phyloP scores from a whole-genome alignment of 2,797 vertebrate species.

The Urosaurus nigricauda region DNA sequence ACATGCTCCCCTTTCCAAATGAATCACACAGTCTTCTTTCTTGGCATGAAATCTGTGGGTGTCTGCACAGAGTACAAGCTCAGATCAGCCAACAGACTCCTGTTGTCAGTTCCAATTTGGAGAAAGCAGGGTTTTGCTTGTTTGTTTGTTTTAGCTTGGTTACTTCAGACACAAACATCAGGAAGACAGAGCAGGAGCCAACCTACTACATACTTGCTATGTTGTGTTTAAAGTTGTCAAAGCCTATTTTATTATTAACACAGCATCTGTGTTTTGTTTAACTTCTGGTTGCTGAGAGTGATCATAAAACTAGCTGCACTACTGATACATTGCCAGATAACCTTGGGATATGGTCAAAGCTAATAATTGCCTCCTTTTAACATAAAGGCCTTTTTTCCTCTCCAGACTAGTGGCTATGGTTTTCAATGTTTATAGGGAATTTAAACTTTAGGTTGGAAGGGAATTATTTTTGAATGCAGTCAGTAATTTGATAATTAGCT shows the following conservation, averaged over 20 bases:
- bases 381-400: constrained; percentile 44
- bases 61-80: constrained; percentile 41
- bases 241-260: constrained; percentile 57
- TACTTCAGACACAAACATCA: constrained; percentile 36
- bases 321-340: constrained; percentile 36
- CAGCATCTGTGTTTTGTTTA: constrained; percentile 60
- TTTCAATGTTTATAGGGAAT: constrained; percentile 52
- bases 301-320: constrained; percentile 21
- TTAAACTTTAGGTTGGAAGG: constrained; percentile 63
- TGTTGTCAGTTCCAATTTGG: constrained; percentile 63
- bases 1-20: accelerated
- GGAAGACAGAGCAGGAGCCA: constrained; percentile 47
- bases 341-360: constrained; percentile 20
- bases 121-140: constrained; percentile 4
- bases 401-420: constrained; percentile 50
- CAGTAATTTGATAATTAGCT: constrained; percentile 75
- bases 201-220: constrained; percentile 37
- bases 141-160: constrained; percentile 50
- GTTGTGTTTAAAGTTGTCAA: constrained; percentile 62
- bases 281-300: constrained; percentile 53
- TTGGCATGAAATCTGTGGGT: background rate
- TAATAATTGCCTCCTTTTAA: constrained; percentile 25
- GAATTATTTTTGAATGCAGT: constrained; percentile 55
- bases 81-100: constrained; percentile 1
- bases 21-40: background rate